These are phyloP conservation scores for Calameuta pallipes DNA, from an alignment of 2,888 invertebrate species.

Conservation along the genomic window DNA sequence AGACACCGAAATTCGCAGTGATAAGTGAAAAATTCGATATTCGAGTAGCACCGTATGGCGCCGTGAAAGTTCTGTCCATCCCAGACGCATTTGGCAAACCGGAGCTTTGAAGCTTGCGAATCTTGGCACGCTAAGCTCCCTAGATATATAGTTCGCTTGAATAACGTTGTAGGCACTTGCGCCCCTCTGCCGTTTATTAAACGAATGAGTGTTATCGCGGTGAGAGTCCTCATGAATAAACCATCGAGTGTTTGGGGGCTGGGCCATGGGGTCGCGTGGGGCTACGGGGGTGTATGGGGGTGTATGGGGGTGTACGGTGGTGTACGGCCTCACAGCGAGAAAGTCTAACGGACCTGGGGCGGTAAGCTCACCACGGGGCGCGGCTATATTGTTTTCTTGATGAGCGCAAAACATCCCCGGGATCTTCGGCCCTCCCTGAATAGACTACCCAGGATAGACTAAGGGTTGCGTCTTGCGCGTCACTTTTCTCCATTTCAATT, in stretches of 20 bases:
- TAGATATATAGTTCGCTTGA: conserved; percentile 62
- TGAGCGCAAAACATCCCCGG: conserved; percentile 58
- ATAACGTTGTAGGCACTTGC: conserved; percentile 48
- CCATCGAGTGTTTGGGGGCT: conserved; percentile 63
- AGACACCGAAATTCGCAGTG: too few relatives aligned
- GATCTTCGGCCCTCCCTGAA: not conserved
- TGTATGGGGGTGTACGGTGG: conserved; percentile 41
- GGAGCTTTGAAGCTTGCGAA: conserved; percentile 12
- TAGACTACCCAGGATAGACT: too few relatives aligned
- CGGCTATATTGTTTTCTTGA: conserved; percentile 66
- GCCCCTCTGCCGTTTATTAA: conserved; percentile 61
- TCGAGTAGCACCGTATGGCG: too few relatives aligned
- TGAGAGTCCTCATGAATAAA: conserved; percentile 65
- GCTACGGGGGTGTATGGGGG: conserved; percentile 42
- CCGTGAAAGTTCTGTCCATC: too few relatives aligned
- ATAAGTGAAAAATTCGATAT: too few relatives aligned
- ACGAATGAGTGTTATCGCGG: conserved; percentile 65
- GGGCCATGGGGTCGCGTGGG: conserved; percentile 34
- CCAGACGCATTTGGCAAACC: too few relatives aligned
- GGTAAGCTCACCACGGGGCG: conserved; percentile 62
- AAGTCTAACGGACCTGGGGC: conserved; percentile 43
- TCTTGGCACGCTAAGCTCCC: conserved; percentile 57
- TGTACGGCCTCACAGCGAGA: conserved; percentile 39
- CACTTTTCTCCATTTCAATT: too few relatives aligned
- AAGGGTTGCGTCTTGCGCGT: too few relatives aligned